A percentile compares a stretch with the other conserved stretches of the same genome.
Evolutionary conservation across 2,888 invertebrate species (phyloP).

Genomic region (Sisyra terminalis): DNA sequence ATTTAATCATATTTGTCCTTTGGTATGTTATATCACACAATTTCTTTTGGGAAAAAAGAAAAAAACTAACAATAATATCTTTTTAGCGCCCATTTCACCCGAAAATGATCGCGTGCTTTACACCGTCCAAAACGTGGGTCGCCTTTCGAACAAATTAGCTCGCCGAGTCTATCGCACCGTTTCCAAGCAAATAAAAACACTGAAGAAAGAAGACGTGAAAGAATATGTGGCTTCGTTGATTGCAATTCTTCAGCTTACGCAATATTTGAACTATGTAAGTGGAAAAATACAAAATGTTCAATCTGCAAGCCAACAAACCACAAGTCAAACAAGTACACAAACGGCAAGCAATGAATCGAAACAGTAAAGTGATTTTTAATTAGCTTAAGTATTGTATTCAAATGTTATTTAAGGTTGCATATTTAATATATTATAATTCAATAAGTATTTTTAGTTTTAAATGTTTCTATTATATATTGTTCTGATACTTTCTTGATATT

Average conservation of each 20-base stretch:
- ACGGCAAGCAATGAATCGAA: too few relatives aligned
- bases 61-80: constrained; percentile 2
- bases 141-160: constrained; percentile 52
- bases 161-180: constrained; percentile 52
- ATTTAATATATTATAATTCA: too few relatives aligned
- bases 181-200: constrained; percentile 31
- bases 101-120: constrained; percentile 49
- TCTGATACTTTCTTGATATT: too few relatives aligned
- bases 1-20: too few relatives aligned
- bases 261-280: constrained; percentile 29
- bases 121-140: constrained; percentile 54
- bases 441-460: too few relatives aligned
- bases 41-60: not conserved
- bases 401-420: too few relatives aligned
- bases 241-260: constrained; percentile 29
- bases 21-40: too few relatives aligned
- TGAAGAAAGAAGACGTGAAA: constrained; percentile 30
- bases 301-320: too few relatives aligned
- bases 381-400: too few relatives aligned
- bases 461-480: too few relatives aligned
- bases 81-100: constrained; percentile 38
- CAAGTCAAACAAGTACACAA: too few relatives aligned
- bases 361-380: too few relatives aligned
- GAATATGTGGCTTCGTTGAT: constrained; percentile 31
- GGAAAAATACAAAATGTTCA: constrained; percentile 3